Evolutionary conservation across 2,113 vertebrate species (phyloP).

Genomic region (Bubo scandiacus): DNA sequence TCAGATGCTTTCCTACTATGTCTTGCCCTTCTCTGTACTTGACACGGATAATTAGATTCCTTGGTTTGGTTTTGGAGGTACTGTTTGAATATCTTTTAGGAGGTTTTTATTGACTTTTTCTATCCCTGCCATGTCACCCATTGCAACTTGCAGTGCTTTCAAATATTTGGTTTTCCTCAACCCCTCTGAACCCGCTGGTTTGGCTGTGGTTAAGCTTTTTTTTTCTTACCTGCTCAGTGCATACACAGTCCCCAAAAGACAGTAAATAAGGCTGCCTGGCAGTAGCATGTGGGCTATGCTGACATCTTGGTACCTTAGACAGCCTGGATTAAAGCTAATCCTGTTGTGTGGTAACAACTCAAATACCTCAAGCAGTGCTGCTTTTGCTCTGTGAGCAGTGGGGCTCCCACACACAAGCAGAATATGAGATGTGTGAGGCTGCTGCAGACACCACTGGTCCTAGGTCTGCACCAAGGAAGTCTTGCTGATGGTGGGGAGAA

Average conservation of each 20-base stretch:
- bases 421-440: not conserved
- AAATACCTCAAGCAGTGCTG: not conserved
- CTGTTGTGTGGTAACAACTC: slow-evolving; percentile 6
- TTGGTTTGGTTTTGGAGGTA: not conserved
- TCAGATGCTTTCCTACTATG: not conserved
- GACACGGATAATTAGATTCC: not conserved
- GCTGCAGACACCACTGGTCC: not conserved
- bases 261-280: slow-evolving; percentile 8
- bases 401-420: not conserved
- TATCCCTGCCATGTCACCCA: too few relatives aligned
- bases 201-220: not conserved
- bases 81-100: not conserved
- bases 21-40: not conserved
- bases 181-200: not conserved
- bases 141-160: not conserved
- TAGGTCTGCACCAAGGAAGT: not conserved
- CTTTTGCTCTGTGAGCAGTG: not conserved
- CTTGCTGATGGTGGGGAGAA: not conserved
- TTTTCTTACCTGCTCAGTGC: not conserved
- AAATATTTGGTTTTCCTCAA: not conserved
- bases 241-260: not conserved
- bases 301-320: slow-evolving; percentile 19
- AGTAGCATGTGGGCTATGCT: not conserved
- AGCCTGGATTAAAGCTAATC: slow-evolving; percentile 56
- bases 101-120: not conserved